Evolutionary conservation across 2,113 vertebrate species (phyloP), one percentile per base, ranked within the genome.

Genomic region (Halichoeres trimaculatus): DNA sequence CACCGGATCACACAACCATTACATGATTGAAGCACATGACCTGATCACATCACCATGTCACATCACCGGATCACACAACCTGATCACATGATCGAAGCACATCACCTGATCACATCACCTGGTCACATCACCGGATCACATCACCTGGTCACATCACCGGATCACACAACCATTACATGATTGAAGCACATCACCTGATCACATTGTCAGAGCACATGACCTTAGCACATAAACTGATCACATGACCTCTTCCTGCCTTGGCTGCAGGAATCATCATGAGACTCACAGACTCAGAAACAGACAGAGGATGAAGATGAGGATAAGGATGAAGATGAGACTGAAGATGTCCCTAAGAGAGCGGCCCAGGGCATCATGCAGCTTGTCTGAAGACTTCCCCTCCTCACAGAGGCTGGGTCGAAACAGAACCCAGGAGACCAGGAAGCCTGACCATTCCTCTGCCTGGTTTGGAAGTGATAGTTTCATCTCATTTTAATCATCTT

Each of bases 311-410:
- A 45, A 17, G 6, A 45, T 1, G 19, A 17, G 51, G 35, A 58
- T 68, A n/a, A 76, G 59, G 38, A 54, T 17, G 4, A 45, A 17
- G 6, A 45, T 1, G 19, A 17, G 51, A 35, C 54, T 68, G 41
- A 70, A 63, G 60, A 80, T 55, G 58, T 68, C 51, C 20, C 8
- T 16, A 50, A 64, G 19, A 68, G 12, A 74, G 17, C 35, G 4
- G 72, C 30, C 35, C 50, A 8, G 22, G 24, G 40, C 30, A 38
- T 58, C 52, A 9, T 38, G 38, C 45, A 64, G 9, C 19, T 5
- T 58, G 41, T 48, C 60, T 56, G 34, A 14, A 10, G 8, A 62
- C 19, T 24, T 51, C 55, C 26, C 17, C 45, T 38, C 24, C 26
- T 62, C 69, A 40, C 1, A 5, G 26, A 61, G 30, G 12, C 38